phyloP scores from a whole-genome alignment of 2,888 invertebrate species.

The Caenorhabditis parvicauda region DNA sequence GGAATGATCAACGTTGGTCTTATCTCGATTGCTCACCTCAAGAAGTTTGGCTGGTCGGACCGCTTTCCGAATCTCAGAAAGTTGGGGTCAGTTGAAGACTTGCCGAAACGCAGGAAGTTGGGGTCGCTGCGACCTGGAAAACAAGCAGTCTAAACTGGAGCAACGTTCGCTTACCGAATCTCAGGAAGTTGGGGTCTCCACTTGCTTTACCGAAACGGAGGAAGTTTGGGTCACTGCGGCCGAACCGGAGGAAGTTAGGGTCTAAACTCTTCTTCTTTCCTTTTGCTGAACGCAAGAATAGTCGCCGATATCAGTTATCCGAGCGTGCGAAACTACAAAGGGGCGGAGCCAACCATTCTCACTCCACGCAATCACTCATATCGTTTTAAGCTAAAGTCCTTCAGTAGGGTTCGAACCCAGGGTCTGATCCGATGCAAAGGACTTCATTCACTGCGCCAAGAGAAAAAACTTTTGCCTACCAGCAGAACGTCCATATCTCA shows the following conservation, averaged over 20 bases:
- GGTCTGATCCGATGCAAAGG: not conserved
- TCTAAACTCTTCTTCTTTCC: conserved; percentile 36
- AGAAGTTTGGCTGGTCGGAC: conserved; percentile 52
- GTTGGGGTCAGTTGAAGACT: conserved; percentile 54
- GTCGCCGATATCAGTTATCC: too few species aligned
- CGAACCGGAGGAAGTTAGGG: conserved; percentile 58
- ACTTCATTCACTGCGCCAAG: too few species aligned
- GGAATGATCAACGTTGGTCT: not conserved
- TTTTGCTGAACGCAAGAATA: conserved; percentile 54
- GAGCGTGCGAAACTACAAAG: conserved; percentile 8
- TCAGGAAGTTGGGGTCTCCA: conserved; percentile 56
- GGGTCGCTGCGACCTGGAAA: conserved; percentile 46
- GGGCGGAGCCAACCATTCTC: not conserved
- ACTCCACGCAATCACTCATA: not conserved
- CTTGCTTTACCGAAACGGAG: conserved; percentile 58
- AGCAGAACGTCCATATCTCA: conserved; percentile 55
- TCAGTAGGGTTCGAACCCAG: too few species aligned
- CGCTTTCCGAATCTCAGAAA: conserved; percentile 59
- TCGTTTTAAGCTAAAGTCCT: not conserved
- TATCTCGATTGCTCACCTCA: conserved; percentile 23
- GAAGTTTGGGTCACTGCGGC: conserved; percentile 54
- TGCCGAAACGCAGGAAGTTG: conserved; percentile 56
- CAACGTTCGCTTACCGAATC: conserved; percentile 50
- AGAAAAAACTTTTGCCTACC: conserved; percentile 12
- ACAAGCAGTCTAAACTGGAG: not conserved